A percentile compares a stretch with the other conserved stretches of the same genome.
phyloP scores from a whole-genome alignment of 2,797 vertebrate genomes.

The Gambusia yucatana region DNA sequence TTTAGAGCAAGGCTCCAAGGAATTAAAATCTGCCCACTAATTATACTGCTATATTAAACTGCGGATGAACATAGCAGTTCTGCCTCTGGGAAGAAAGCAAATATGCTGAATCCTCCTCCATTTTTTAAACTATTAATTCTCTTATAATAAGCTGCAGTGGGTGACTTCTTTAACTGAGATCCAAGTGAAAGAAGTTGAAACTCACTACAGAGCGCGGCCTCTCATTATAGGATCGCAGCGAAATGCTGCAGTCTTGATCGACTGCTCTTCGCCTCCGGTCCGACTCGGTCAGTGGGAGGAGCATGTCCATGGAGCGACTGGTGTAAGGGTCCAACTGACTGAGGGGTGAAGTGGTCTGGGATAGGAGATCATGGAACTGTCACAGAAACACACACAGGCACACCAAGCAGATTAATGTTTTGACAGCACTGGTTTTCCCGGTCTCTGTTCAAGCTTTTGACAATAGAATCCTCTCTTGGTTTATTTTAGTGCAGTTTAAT shows the following conservation, averaged over 20 bases:
- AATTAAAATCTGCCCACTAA: constrained; percentile 12
- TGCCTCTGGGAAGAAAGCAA: constrained; percentile 4
- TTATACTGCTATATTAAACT: constrained; percentile 3
- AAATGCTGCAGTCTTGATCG: constrained; percentile 84
- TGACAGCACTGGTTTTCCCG: constrained; percentile 48
- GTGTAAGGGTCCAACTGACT: constrained; percentile 91
- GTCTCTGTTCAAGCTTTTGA: constrained; percentile 53
- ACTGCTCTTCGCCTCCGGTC: constrained; percentile 81
- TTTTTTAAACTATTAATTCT: neutral
- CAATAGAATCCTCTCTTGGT: constrained; percentile 54
- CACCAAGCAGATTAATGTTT: constrained; percentile 44
- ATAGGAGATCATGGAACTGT: constrained; percentile 94
- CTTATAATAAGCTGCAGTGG: neutral
- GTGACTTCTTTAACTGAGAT: neutral
- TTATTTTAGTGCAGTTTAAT: constrained; percentile 61
- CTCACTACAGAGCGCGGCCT: constrained; percentile 88
- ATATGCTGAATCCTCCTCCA: neutral
- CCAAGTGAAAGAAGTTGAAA: constrained; percentile 21
- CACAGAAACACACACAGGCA: constrained; percentile 32
- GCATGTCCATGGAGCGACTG: constrained; percentile 88
- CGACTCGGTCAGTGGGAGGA: constrained; percentile 86
- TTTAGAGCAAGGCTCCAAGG: neutral
- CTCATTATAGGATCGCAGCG: constrained; percentile 81
- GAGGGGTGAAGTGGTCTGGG: constrained; percentile 88
- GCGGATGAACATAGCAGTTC: constrained; percentile 4